These are phyloP conservation scores for Siderastrea radians DNA, from an alignment of 92 coral and sea anemone genomes.

Conservation along the genomic window DNA sequence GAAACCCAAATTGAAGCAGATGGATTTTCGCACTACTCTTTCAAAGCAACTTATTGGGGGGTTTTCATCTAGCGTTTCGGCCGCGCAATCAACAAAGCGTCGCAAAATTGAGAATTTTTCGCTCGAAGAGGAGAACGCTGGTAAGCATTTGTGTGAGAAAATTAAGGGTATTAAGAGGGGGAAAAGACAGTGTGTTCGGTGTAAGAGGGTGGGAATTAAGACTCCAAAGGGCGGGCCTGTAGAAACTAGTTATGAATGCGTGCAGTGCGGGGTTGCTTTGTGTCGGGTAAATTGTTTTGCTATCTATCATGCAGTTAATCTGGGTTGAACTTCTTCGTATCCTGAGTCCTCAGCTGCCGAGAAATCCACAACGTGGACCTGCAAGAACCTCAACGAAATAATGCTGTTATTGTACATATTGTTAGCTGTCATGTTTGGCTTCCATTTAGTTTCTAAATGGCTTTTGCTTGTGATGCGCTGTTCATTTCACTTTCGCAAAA, in stretches of 20 bases:
- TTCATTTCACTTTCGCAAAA: too few species aligned
- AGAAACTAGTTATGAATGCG: constrained; percentile 54
- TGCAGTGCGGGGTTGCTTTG: constrained; percentile 57
- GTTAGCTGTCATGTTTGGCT: too few species aligned
- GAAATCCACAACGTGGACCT: too few species aligned
- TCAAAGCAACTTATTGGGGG: constrained; percentile 43
- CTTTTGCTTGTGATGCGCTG: too few species aligned
- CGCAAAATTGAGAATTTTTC: too few species aligned
- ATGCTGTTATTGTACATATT: too few species aligned
- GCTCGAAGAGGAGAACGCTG: constrained; percentile 12
- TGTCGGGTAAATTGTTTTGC: not conserved
- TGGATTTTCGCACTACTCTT: not conserved
- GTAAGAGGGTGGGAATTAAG: constrained; percentile 28
- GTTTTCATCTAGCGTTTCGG: not conserved
- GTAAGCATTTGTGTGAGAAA: constrained; percentile 30
- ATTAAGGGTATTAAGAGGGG: constrained; percentile 28
- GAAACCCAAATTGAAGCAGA: not conserved
- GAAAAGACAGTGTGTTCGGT: constrained; percentile 27
- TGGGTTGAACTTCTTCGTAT: too few species aligned
- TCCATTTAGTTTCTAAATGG: too few species aligned
- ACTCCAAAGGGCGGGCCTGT: constrained; percentile 50
- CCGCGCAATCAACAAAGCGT: too few species aligned
- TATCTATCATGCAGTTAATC: too few species aligned
- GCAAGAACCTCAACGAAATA: too few species aligned
- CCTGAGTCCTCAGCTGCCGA: too few species aligned